Conservation (phyloP, 2,797 vertebrate species). For the Spheniscus humboldti region DNA sequence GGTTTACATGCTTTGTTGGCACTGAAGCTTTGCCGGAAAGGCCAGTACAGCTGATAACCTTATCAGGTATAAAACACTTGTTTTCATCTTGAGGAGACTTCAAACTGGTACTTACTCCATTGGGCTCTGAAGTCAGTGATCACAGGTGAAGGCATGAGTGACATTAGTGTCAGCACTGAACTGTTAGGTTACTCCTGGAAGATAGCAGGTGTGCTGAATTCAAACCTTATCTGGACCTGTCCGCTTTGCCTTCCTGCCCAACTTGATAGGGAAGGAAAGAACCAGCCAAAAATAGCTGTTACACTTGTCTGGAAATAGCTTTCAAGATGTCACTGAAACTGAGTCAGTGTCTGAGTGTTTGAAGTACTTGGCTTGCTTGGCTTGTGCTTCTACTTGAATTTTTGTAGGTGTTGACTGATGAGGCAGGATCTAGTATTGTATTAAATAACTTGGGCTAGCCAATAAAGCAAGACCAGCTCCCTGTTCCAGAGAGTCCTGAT, state of each 20-base stretch:
- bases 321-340: background rate
- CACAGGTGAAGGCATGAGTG: background rate
- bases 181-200: background rate
- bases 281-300: background rate
- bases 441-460: background rate
- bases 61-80: background rate
- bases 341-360: slow-evolving; percentile 10
- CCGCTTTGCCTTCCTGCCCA: background rate
- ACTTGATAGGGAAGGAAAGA: background rate
- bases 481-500: background rate
- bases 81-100: background rate
- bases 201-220: background rate
- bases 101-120: background rate
- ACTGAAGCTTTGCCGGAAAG: background rate
- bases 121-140: background rate
- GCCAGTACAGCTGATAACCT: background rate
- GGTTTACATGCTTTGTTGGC: background rate
- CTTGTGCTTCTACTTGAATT: background rate
- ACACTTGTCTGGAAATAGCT: background rate
- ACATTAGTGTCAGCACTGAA: background rate
- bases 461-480: background rate
- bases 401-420: background rate
- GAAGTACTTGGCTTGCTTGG: background rate
- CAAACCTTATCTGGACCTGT: background rate
- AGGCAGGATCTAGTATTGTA: background rate